phyloP scores from a whole-genome alignment of 1,140 invertebrate species.

The Homarus americanus region DNA sequence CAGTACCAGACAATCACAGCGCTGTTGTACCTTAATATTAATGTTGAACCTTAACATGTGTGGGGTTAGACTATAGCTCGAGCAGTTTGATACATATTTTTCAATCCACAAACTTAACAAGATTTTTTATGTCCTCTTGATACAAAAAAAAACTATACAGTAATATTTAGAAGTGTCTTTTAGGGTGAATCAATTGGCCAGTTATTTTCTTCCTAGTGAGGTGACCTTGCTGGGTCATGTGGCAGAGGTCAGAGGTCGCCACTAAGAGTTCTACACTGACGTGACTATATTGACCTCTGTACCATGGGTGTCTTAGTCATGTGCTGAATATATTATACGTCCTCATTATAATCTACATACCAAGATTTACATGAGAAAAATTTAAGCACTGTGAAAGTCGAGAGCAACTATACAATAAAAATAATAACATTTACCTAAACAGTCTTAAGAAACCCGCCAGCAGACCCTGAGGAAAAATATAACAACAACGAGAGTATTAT shows the following conservation, averaged over 20 bases:
- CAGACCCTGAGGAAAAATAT: no score
- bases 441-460: no score
- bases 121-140: not conserved
- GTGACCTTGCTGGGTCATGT: no score
- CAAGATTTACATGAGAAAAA: not conserved
- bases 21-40: slow-evolving; percentile 8
- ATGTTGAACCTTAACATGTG: not conserved
- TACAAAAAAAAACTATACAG: not conserved
- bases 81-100: not conserved
- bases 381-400: not conserved
- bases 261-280: no score
- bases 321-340: not conserved
- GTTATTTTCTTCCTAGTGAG: no score
- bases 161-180: not conserved
- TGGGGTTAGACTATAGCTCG: not conserved
- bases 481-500: no score
- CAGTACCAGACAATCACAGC: slow-evolving; percentile 1
- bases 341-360: not conserved
- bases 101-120: not conserved
- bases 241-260: no score
- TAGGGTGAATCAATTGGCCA: not conserved
- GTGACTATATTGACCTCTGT: no score
- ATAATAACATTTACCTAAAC: no score
- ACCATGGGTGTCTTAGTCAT: not conserved
- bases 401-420: not conserved